Conservation (phyloP, 2,888 invertebrate species). For the Rhorus exstirpatorius region DNA sequence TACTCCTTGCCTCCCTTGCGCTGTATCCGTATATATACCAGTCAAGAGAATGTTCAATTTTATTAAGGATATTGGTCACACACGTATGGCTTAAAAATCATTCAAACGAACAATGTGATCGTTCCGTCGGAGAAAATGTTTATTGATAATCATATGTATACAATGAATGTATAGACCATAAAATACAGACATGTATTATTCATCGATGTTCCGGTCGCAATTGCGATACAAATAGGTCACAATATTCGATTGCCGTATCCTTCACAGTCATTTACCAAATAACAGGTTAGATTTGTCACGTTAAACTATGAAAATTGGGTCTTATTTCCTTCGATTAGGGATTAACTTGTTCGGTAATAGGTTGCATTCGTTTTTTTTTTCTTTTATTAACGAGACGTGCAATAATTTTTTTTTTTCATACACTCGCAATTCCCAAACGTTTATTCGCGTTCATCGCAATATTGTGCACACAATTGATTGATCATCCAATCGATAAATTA, state of each 20-base stretch:
- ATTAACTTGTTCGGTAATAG: conserved; percentile 7
- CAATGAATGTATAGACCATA: conserved; percentile 63
- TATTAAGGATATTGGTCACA: not conserved
- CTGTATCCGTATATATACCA: not conserved
- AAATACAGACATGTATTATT: conserved; percentile 77
- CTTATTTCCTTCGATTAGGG: not conserved
- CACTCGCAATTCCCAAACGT: too few relatives aligned
- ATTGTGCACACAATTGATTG: conserved; percentile 27
- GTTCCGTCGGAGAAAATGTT: conserved; percentile 59
- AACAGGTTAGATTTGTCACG: conserved; percentile 47
- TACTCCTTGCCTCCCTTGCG: not conserved
- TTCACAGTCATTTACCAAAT: conserved; percentile 73
- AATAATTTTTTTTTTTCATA: not conserved
- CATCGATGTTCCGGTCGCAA: conserved; percentile 75
- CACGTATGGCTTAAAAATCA: conserved; percentile 11
- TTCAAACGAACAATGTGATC: conserved; percentile 2
- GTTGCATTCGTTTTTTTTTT: not conserved
- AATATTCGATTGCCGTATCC: conserved; percentile 73
- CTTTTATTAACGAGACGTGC: not conserved
- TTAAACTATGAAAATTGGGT: conserved; percentile 33
- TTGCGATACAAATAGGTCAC: conserved; percentile 78
- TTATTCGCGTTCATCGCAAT: not conserved
- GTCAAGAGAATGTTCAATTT: not conserved
- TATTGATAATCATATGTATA: conserved; percentile 61
- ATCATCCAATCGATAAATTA: conserved; percentile 38